Conservation (phyloP, 2,113 vertebrate species). For the Cyphomyrus discorhynchus region DNA sequence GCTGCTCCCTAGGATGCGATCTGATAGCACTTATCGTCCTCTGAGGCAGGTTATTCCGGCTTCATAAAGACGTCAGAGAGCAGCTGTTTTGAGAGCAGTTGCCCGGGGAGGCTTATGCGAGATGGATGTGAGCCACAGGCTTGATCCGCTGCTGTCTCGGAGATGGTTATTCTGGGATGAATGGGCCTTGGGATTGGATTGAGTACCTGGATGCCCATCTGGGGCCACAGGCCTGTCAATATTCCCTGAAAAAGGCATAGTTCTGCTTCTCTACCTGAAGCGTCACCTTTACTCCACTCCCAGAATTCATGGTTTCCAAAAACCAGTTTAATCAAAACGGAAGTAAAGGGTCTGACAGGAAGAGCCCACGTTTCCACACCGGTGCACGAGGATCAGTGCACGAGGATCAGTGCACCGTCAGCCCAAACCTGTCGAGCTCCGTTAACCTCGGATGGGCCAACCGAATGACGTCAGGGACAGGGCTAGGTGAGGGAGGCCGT, state of each 20-base stretch:
- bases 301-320: background rate
- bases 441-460: background rate
- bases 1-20: background rate
- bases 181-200: background rate
- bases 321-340: background rate
- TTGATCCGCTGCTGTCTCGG: background rate
- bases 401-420: background rate
- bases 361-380: background rate
- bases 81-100: background rate
- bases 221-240: background rate
- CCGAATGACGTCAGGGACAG: slow-evolving; percentile 10
- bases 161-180: background rate
- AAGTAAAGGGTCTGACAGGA: background rate
- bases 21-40: background rate
- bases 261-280: background rate
- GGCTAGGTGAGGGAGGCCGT: background rate
- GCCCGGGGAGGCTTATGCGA: background rate
- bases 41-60: background rate
- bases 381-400: background rate
- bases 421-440: background rate
- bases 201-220: background rate
- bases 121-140: background rate
- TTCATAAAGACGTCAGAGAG: background rate
- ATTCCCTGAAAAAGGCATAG: background rate
- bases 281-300: background rate